Base-by-base conservation (phyloP, 2,888 invertebrate genomes). In the Tethea ocularis region DNA sequence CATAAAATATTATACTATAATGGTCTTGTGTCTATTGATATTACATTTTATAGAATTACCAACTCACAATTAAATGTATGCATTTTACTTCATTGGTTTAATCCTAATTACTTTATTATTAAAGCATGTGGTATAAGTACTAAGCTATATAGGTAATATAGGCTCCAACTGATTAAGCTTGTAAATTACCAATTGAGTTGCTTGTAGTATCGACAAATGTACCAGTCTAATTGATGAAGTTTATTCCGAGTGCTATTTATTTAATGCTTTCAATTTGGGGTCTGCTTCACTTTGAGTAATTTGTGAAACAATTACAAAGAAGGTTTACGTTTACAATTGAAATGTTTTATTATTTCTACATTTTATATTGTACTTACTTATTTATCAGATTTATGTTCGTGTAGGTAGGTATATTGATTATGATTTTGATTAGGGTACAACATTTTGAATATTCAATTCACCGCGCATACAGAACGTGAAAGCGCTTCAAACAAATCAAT, bases 151-250 rank as follows among this genome's bases (percentile, higher is more conserved):
- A n/a, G n/a, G n/a, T n/a, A n/a, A 8, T 1, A 29, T 7, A 29
- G 24, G 24, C 24, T 24, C 24, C 24, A 4, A 24, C 24, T 24
- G 24, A 6, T 24, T 24, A 24, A 24, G 5, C 24, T 24, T 24
- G 5, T 24, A 4, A 24, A 2, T 29, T 29, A 29, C 7, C 10
- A 10, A 29, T 29, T 29, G 29, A 29, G 29, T 29, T 29, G 29
- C 10, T 0, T 29, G 29, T 29, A 8, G 29, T 29, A 29, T 29
- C 29, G 29, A 11, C 13, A 33, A 33, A 61, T 60, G 52, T 56
- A 46, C 56, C 62, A 67, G 66, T 71, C 62, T 67, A 71, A 73
- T 72, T 73, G 68, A 77, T 74, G 67, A 66, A 68, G 67, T 61
- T 67, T 70, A 67, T 68, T 77, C 71, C 3, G 13, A 33, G 33